Conservation (phyloP, 1,140 invertebrate species). For the Camponotus vicinus region DNA sequence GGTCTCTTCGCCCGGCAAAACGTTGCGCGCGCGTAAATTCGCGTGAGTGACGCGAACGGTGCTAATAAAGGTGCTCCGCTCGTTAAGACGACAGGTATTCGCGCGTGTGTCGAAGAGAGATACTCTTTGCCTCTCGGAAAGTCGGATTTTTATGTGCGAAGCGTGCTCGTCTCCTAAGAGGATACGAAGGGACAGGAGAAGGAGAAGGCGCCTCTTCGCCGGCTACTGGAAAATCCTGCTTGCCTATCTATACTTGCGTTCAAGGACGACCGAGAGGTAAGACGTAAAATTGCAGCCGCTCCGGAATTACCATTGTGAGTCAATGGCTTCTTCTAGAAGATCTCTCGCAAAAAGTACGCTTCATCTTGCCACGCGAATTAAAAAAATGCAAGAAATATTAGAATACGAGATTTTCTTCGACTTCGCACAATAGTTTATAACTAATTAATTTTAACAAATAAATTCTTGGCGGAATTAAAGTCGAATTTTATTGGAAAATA, state of each 20-base stretch:
- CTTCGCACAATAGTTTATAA: background rate
- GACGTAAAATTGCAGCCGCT: slow-evolving; percentile 55
- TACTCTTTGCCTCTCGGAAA: slow-evolving; percentile 62
- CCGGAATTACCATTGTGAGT: slow-evolving; percentile 51
- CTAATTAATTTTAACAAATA: background rate
- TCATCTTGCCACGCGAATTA: background rate
- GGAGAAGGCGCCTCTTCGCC: slow-evolving; percentile 34
- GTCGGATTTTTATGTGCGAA: slow-evolving; percentile 69
- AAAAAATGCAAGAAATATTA: background rate
- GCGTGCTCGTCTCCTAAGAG: slow-evolving; percentile 48
- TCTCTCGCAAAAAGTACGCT: background rate
- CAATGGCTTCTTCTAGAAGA: slow-evolving; percentile 12
- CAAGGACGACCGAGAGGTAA: slow-evolving; percentile 67
- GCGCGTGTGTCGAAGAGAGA: slow-evolving; percentile 69
- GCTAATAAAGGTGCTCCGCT: slow-evolving; percentile 64
- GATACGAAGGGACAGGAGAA: slow-evolving; percentile 24
- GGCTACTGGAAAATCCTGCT: slow-evolving; percentile 68
- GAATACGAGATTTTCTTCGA: background rate
- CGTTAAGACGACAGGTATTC: slow-evolving; percentile 63
- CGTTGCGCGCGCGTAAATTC: slow-evolving; percentile 4
- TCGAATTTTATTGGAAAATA: background rate
- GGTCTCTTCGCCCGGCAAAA: background rate
- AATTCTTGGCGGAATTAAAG: background rate
- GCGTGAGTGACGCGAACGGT: slow-evolving; percentile 66
- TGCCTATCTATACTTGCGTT: slow-evolving; percentile 53